These are phyloP conservation scores for Epinephelus moara DNA, from an alignment of 2,113 vertebrate genomes.

Conservation along the genomic window DNA sequence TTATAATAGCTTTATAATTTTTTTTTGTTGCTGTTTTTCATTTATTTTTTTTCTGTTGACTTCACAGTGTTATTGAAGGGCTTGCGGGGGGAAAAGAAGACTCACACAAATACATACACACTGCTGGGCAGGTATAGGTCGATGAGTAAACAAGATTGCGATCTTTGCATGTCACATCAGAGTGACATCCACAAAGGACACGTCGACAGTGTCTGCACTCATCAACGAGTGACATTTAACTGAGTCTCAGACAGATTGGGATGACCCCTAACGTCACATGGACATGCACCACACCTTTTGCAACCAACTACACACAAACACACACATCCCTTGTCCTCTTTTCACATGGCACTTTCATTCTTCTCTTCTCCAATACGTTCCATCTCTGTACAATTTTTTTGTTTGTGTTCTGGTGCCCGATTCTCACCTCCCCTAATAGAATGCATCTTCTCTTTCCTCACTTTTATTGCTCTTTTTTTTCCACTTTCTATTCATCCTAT, in stretches of 20 bases:
- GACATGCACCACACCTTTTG: slow-evolving; percentile 23
- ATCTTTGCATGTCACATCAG: slow-evolving; percentile 71
- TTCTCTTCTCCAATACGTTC: neutral
- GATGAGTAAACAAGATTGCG: slow-evolving; percentile 67
- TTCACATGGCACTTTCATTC: neutral
- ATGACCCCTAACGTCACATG: slow-evolving; percentile 44
- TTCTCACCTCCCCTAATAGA: neutral
- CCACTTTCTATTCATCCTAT: neutral
- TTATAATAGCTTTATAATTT: neutral
- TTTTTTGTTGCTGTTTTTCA: neutral
- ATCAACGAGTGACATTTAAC: slow-evolving; percentile 79
- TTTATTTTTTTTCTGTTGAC: slow-evolving; percentile 17
- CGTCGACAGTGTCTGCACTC: slow-evolving; percentile 27
- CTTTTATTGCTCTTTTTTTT: neutral
- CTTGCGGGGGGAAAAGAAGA: slow-evolving; percentile 5
- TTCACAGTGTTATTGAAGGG: neutral
- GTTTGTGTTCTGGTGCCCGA: neutral
- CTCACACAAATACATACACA: slow-evolving; percentile 25
- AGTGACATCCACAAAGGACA: slow-evolving; percentile 76
- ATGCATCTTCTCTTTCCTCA: neutral
- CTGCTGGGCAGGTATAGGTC: slow-evolving; percentile 38
- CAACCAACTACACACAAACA: slow-evolving; percentile 2
- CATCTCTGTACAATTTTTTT: neutral
- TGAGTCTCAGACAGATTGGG: slow-evolving; percentile 38
- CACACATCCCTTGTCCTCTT: neutral